Evolutionary conservation across 2,113 vertebrate species (phyloP).

Genomic region (Cebidichthys violaceus): DNA sequence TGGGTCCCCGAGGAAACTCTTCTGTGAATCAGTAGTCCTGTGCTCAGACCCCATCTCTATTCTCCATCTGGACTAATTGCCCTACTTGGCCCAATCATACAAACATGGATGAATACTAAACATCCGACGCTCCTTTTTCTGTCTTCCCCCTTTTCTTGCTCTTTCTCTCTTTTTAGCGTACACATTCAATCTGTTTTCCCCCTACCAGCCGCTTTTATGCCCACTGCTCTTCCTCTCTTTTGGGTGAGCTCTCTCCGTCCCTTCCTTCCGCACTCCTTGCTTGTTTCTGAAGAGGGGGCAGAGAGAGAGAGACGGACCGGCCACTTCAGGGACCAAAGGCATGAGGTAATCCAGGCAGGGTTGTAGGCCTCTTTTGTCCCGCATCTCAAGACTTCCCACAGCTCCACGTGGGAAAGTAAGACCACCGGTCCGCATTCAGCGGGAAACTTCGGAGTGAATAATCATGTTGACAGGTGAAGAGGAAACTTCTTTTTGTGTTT

Average conservation of each 20-base stretch:
- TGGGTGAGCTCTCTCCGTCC: slow-evolving; percentile 45
- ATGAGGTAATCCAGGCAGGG: slow-evolving; percentile 80
- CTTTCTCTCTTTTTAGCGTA: slow-evolving; percentile 38
- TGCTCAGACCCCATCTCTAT: slow-evolving; percentile 45
- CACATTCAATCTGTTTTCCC: slow-evolving; percentile 60
- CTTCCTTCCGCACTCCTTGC: slow-evolving; percentile 56
- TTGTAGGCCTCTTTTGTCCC: slow-evolving; percentile 72
- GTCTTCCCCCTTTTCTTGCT: slow-evolving; percentile 8
- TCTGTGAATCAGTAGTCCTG: slow-evolving; percentile 63
- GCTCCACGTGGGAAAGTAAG: slow-evolving; percentile 81
- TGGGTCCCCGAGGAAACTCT: slow-evolving; percentile 51
- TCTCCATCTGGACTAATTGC: slow-evolving; percentile 78
- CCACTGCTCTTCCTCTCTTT: slow-evolving; percentile 63
- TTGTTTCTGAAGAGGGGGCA: slow-evolving; percentile 61
- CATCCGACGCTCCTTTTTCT: slow-evolving; percentile 35
- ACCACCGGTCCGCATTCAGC: slow-evolving; percentile 66
- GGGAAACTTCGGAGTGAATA: slow-evolving; percentile 70
- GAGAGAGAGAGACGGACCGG: slow-evolving; percentile 64
- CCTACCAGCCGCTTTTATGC: slow-evolving; percentile 62
- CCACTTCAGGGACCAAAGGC: slow-evolving; percentile 78
- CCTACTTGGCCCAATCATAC: slow-evolving; percentile 72
- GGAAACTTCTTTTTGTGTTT: slow-evolving; percentile 77
- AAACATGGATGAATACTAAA: slow-evolving; percentile 73
- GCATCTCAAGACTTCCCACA: slow-evolving; percentile 75
- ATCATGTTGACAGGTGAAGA: slow-evolving; percentile 80